phyloP scores from a whole-genome alignment of 2,113 vertebrate species.

The Saguinus imperator region DNA sequence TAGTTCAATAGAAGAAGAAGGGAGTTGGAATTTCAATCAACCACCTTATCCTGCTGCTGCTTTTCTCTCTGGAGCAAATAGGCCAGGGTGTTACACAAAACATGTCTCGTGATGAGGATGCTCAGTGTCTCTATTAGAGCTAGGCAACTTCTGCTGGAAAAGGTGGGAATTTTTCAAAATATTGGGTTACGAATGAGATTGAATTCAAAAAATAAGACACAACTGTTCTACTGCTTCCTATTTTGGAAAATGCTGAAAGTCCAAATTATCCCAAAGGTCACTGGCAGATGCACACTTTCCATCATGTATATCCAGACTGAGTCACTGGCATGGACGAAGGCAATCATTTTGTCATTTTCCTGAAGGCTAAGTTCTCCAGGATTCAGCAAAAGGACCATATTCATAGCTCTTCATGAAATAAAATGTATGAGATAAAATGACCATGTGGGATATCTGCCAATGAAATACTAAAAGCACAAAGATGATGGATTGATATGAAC shows the following conservation, averaged over 20 bases:
- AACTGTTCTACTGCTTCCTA: neutral
- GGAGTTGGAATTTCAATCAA: neutral
- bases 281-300: neutral
- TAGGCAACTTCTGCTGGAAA: neutral
- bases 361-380: neutral
- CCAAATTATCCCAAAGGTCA: neutral
- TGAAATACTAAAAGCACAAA: neutral
- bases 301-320: neutral
- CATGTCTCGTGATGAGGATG: neutral
- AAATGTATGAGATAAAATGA: constrained; percentile 22
- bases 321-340: neutral
- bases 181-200: neutral
- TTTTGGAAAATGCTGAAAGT: constrained; percentile 9
- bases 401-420: neutral
- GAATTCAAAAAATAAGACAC: neutral
- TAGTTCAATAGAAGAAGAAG: neutral
- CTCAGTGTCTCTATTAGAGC: neutral
- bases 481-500: neutral
- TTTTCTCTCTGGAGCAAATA: neutral
- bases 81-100: neutral
- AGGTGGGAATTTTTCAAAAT: neutral
- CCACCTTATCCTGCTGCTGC: neutral
- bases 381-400: neutral
- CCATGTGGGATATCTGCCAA: neutral
- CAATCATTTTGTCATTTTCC: neutral